phyloP scores from a whole-genome alignment of 2,888 invertebrate species.

The Drosophila koepferae region DNA sequence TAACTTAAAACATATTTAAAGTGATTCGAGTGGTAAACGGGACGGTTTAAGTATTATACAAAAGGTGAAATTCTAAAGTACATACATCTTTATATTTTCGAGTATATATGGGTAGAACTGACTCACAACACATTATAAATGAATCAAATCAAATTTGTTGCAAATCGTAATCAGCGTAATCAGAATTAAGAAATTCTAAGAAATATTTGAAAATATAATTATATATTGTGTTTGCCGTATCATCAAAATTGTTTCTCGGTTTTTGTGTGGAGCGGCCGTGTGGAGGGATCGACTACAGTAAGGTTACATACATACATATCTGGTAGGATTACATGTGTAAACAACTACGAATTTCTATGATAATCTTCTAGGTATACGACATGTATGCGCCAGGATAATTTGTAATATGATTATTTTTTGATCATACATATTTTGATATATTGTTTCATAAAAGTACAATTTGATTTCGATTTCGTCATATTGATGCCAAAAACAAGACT shows the following conservation, averaged over 20 bases:
- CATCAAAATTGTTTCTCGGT: conserved; percentile 11
- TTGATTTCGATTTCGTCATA: conserved; percentile 27
- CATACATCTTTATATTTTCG: conserved; percentile 28
- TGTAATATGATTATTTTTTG: conserved; percentile 1
- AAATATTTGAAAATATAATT: conserved; percentile 10
- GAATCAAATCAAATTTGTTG: conserved; percentile 11
- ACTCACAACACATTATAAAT: conserved; percentile 39
- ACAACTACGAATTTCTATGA: conserved; percentile 48
- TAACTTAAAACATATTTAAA: conserved; percentile 40
- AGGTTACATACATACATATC: conserved; percentile 50
- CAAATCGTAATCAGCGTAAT: conserved; percentile 22
- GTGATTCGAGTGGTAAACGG: conserved; percentile 37
- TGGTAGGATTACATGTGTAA: conserved; percentile 33
- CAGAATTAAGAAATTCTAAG: background rate
- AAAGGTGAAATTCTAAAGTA: conserved; percentile 34
- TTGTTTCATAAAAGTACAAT: conserved; percentile 39
- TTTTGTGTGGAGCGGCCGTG: conserved; percentile 11
- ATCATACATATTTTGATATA: conserved; percentile 18
- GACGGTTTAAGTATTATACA: conserved; percentile 61
- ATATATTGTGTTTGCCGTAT: background rate
- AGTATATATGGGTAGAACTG: conserved; percentile 31
- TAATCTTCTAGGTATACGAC: conserved; percentile 37
- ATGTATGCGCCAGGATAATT: conserved; percentile 34
- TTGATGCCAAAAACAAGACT: conserved; percentile 41
- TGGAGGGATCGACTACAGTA: conserved; percentile 34